Evolutionary conservation across 2,888 invertebrate genomes (phyloP), one percentile per base, ranked within the genome.

Genomic region (Calameuta filiformis): DNA sequence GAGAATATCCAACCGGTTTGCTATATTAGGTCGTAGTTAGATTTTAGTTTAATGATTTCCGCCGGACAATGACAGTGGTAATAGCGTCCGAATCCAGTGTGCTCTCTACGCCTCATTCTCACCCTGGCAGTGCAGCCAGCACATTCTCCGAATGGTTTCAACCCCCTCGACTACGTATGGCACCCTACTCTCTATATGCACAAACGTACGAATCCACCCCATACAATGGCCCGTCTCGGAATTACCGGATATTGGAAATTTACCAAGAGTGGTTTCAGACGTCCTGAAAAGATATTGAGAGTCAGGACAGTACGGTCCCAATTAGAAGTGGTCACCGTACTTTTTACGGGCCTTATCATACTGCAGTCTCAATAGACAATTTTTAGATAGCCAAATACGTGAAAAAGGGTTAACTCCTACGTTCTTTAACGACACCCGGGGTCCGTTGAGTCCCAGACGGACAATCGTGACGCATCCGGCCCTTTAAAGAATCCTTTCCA

Each of bases 1-100:
- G 81, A 79, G 85, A 83, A 85, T 83, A 85, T 77, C 75, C 79
- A 71, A 31, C 77, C 79, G 82, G 80, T 85, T 85, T 83, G 82
- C 81, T 83, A 81, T 85, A 86, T 85, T 85, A 85, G 84, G 76
- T 79, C 80, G 83, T 82, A 87, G 87, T 88, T 88, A 85, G 87
- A 89, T 89, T 90, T 90, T 88, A 89, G 90, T 90, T 89, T 89
- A 89, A 90, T 90, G 89, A 90, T 90, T 90, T 90, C 88, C 88
- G 84, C 78, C 76, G 86, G 86, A 90, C 90, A 89, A 90, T 88
- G 85, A 85, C 83, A 84, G 79, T 76, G 84, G 83, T 85, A 88
- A 89, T 86, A 86, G 89, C 86, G 83, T 83, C 84, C 83, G 83
- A 86, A 84, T 85, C 85, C 83, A 81, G 85, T 79, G 74, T 40